A percentile compares a stretch with the other conserved stretches of the same genome.
Conservation (phyloP, 2,888 invertebrate genomes). For the Phyllotreta striolata region DNA sequence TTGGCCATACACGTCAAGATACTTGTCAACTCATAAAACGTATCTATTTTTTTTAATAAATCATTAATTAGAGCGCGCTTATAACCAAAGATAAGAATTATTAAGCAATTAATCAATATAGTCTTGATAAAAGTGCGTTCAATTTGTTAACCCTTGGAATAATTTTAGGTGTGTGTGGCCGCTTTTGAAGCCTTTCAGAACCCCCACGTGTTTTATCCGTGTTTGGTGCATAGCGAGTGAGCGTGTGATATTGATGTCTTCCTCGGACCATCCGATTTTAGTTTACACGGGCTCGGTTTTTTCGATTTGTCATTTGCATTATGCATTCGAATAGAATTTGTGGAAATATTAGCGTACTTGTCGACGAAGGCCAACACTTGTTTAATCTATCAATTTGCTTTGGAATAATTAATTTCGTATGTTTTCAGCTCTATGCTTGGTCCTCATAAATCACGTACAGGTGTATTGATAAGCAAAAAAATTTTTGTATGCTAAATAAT, state of each 20-base stretch:
- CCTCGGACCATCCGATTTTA: slow-evolving; percentile 20
- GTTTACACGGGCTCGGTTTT: slow-evolving; percentile 13
- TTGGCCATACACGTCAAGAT: slow-evolving; percentile 9
- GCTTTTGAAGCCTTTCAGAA: slow-evolving; percentile 23
- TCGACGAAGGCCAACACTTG: too few relatives aligned
- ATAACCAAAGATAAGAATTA: too few relatives aligned
- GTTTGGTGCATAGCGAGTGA: slow-evolving; percentile 25
- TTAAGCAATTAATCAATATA: too few relatives aligned
- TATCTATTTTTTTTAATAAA: neutral
- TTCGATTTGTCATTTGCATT: slow-evolving; percentile 2
- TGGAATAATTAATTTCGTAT: too few relatives aligned
- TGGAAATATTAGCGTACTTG: too few relatives aligned
- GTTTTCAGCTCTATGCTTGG: too few relatives aligned
- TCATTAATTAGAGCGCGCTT: neutral
- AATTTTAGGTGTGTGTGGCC: slow-evolving; percentile 2
- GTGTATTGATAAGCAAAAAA: too few relatives aligned
- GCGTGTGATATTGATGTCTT: slow-evolving; percentile 33
- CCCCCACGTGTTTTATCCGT: slow-evolving; percentile 24
- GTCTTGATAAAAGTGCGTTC: neutral
- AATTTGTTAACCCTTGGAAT: too few relatives aligned
- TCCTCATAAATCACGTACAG: too few relatives aligned
- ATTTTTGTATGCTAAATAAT: too few relatives aligned
- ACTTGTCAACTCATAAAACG: neutral
- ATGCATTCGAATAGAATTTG: too few relatives aligned
- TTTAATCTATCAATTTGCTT: too few relatives aligned